Base-by-base conservation (phyloP, 30 jellyfish, hydroid and myxozoan genomes). In the Mastigias papua region DNA sequence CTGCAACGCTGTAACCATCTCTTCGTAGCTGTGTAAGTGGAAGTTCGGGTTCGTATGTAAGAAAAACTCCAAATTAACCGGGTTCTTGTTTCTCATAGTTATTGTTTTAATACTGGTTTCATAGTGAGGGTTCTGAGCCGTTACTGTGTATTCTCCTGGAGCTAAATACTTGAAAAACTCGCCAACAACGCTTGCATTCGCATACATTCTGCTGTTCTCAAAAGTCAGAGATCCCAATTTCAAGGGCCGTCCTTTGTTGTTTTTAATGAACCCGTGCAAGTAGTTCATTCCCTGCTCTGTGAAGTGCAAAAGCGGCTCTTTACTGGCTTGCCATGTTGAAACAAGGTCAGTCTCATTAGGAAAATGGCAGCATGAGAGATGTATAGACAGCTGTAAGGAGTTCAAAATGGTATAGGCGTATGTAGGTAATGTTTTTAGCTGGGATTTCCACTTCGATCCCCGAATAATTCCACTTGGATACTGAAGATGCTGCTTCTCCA, bases 341-440 rank as follows among this genome's bases (percentile, higher is more conserved):
- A 78, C 82, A 27, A 97, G 96, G 58, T 61, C 92, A 33, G 69
- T 30, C 60, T 86, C 95, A 13, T 78, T 69, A 51, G 99, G 99
- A 37, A 64, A 89, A 21, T 90, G 97, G 73, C 98, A 92, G 80
- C 99, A 97, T 1, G 98, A 85, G 10, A 97, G 19, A 37, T 85
- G 97, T 34, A 95, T 19, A 25, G 89, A 83, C 26, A 97, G 48
- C 60, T 78, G 96, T n/a, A 87, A 86, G 2, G 93, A 81, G 80
- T 97, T 93, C 50, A 72, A 46, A 23, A 83, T 77, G 13, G 76
- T 28, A 82, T 92, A 92, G 21, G 90, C 90, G 71, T 88, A 97
- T 34, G 85, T 71, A 4, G 90, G 79, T 76, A 93, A 62, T 0
- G 98, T 83, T 34, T 93, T 78, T 37, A 46, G 21, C 48, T 78